Evolutionary conservation across 2,888 invertebrate genomes (phyloP), one percentile per base, ranked within the genome.

Genomic region (Melanchra persicariae): DNA sequence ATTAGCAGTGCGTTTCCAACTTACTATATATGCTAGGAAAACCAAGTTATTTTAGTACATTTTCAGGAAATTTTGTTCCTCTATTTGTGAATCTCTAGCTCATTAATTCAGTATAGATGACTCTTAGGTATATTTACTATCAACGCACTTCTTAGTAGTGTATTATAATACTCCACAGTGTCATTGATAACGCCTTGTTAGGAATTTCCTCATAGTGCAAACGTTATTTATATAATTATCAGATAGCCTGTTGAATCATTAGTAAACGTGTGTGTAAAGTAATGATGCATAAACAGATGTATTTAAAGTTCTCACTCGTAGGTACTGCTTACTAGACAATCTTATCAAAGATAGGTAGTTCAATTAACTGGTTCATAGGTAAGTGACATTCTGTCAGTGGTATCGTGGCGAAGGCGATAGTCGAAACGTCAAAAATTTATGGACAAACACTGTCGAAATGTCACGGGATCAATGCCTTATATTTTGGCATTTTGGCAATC

Each of bases 131-230:
- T 37, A 37, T 37, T 37, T 37, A 55, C 37, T 34, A 55, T 55
- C 34, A 37, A 22, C 22, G 43, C 34, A 57, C 22, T 62, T 62
- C 51, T 49, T 2, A 30, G 19, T 26, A 57, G 9, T 30, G 0
- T 34, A 57, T 51, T 51, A 65, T 26, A 40, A 43, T 17, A 45
- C 15, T 15, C 17, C 19, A 8, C 9, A n/a, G 57, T 70, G 65
- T 66, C 78, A 78, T 81, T 77, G 70, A 79, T 74, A 81, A 65
- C 26, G 60, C 81, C 55, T 52, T 75, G 17, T 60, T 19, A 54
- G 62, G 70, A 68, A 71, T 81, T 84, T 82, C 78, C 84, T 82
- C 51, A 70, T 74, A 54, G 30, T 62, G 52, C 17, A 59, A 69
- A 61, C 54, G 54, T 26, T 79, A 61, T 74, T 67, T 74, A 74